Conservation (phyloP, 2,797 vertebrate genomes). For the Chaunax sp. region DNA sequence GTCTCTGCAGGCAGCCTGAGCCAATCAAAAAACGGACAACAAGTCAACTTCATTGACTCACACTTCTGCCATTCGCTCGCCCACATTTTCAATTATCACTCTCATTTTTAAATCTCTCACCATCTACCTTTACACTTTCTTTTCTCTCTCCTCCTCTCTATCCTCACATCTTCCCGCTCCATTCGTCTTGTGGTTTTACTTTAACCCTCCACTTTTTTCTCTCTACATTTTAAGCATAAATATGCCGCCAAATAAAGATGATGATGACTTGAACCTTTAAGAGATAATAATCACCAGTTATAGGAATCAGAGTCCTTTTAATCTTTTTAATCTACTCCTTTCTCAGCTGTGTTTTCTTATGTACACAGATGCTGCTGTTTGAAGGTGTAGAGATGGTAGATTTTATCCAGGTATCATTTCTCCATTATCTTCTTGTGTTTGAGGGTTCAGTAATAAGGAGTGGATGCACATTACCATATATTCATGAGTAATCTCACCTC, state of each 20-base stretch:
- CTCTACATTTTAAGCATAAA: too few relatives aligned
- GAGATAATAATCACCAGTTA: background rate
- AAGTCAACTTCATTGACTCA: conserved; percentile 33
- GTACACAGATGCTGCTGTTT: conserved; percentile 10
- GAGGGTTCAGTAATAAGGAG: conserved; percentile 9
- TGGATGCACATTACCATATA: conserved; percentile 4
- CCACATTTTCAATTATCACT: conserved; percentile 51
- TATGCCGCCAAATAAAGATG: background rate
- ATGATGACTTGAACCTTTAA: background rate
- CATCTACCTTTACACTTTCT: conserved; percentile 7
- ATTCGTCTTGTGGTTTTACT: too few relatives aligned
- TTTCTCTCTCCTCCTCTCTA: background rate
- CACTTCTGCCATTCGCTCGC: conserved; percentile 29
- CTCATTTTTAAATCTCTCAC: conserved; percentile 5
- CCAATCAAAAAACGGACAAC: conserved; percentile 29
- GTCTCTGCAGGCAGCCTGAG: conserved; percentile 31
- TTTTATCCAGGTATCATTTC: conserved; percentile 15
- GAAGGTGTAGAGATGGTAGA: background rate
- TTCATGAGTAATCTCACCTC: conserved; percentile 11
- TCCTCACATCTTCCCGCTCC: background rate
- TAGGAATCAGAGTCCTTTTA: background rate
- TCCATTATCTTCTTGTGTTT: conserved; percentile 4
- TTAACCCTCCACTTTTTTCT: too few relatives aligned
- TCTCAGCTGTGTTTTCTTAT: conserved; percentile 3
- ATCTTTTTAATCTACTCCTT: background rate